Evolutionary conservation across 2,113 vertebrate species (phyloP).

Genomic region (Myxocyprinus asiaticus): DNA sequence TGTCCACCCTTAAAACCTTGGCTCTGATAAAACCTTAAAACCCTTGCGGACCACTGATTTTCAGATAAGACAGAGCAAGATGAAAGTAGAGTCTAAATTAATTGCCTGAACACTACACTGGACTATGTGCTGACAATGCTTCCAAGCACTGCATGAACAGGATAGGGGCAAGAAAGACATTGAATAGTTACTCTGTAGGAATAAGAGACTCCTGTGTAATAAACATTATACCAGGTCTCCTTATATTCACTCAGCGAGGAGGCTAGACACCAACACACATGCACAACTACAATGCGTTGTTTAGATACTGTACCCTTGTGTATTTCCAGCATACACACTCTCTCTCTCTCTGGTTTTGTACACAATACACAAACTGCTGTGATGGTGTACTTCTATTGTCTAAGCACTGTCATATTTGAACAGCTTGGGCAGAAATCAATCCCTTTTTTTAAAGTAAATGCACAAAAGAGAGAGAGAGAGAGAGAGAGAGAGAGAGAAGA

Average conservation of each 20-base stretch:
- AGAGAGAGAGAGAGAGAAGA: conserved; percentile 26
- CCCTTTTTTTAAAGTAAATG: conserved; percentile 33
- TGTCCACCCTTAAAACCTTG: conserved; percentile 7
- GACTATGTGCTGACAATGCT: conserved; percentile 51
- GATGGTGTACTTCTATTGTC: conserved; percentile 19
- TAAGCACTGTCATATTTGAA: conserved; percentile 38
- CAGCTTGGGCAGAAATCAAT: conserved; percentile 33
- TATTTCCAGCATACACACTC: neutral
- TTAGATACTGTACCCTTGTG: neutral
- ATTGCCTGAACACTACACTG: conserved; percentile 45
- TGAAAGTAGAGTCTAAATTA: conserved; percentile 45
- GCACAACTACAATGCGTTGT: neutral
- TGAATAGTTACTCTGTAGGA: conserved; percentile 46
- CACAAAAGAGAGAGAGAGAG: conserved; percentile 21
- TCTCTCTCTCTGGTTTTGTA: neutral
- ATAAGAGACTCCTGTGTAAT: conserved; percentile 32
- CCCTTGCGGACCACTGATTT: conserved; percentile 6
- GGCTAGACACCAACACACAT: neutral
- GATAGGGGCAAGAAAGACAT: conserved; percentile 52
- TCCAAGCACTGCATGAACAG: conserved; percentile 50
- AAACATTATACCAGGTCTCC: conserved; percentile 17
- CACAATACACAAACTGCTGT: neutral
- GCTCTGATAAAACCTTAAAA: conserved; percentile 3
- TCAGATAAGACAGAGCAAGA: conserved; percentile 21
- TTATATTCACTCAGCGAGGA: neutral